Evolutionary conservation across 2,797 vertebrate species (phyloP).

Genomic region (Syngnathus acus): DNA sequence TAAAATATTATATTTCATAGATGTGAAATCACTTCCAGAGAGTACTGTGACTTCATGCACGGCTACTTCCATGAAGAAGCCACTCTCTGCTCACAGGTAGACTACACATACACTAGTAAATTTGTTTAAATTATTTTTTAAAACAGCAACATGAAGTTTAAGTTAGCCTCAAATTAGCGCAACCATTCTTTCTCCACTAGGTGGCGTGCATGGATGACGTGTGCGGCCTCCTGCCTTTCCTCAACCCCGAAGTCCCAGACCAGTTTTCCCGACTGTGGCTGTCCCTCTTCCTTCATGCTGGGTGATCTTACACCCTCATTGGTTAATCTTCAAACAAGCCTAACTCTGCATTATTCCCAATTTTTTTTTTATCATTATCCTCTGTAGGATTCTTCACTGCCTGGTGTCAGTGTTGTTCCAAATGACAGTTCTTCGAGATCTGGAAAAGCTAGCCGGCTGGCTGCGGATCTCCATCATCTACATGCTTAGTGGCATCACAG

Average conservation of each 20-base stretch:
- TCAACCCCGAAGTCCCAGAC: constrained; percentile 93
- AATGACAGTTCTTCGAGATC: constrained; percentile 93
- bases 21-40: constrained; percentile 97
- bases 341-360: not conserved
- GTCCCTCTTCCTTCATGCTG: constrained; percentile 93
- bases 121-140: not conserved
- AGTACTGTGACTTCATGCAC: constrained; percentile 95
- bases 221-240: constrained; percentile 91
- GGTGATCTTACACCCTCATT: constrained; percentile 64
- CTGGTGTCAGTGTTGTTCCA: constrained; percentile 94
- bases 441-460: constrained; percentile 97
- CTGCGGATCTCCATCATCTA: constrained; percentile 96
- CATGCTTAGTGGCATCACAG: constrained; percentile 90
- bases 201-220: constrained; percentile 98
- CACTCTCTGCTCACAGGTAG: constrained; percentile 92
- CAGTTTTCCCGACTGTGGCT: constrained; percentile 98
- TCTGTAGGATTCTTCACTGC: constrained; percentile 88
- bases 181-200: constrained; percentile 49
- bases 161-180: not conserved
- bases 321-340: not conserved
- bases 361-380: too few relatives aligned
- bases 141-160: not conserved
- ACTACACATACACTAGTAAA: not conserved
- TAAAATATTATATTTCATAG: constrained; percentile 49
- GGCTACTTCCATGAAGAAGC: constrained; percentile 97